A percentile compares a stretch with the other conserved stretches of the same genome.
Evolutionary conservation across 2,888 invertebrate genomes (phyloP).

Genomic region (Silvanus unidentatus): DNA sequence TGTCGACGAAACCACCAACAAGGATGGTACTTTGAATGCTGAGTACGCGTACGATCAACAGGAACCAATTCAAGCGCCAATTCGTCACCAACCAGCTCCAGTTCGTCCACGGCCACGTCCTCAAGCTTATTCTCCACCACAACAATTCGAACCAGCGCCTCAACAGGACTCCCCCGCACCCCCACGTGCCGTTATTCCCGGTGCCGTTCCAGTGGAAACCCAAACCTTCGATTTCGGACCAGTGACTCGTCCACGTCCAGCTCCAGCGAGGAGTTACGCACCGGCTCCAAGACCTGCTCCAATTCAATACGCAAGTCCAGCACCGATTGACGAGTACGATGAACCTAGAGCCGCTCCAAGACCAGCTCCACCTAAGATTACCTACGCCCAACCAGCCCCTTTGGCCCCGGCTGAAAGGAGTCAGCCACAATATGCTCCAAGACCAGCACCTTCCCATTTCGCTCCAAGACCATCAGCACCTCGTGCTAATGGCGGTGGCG

Average conservation of each 20-base stretch:
- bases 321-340: constrained; percentile 33
- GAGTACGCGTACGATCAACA: constrained; percentile 41
- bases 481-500: constrained; percentile 41
- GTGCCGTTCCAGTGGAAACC: constrained; percentile 24
- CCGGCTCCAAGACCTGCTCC: constrained; percentile 34
- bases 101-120: constrained; percentile 36
- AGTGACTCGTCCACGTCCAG: constrained; percentile 31
- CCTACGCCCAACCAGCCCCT: constrained; percentile 33
- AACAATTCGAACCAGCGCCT: constrained; percentile 27
- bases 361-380: constrained; percentile 31
- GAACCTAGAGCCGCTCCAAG: constrained; percentile 26
- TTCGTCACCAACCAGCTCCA: constrained; percentile 23
- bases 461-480: constrained; percentile 30
- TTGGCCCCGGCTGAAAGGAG: constrained; percentile 29
- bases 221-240: constrained; percentile 35
- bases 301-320: constrained; percentile 36
- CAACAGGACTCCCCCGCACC: constrained; percentile 20
- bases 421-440: constrained; percentile 27
- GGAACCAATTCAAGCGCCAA: constrained; percentile 31
- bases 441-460: constrained; percentile 19
- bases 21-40: constrained; percentile 39
- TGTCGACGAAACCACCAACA: constrained; percentile 52
- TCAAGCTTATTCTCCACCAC: constrained; percentile 30
- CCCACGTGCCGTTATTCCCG: constrained; percentile 17
- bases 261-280: constrained; percentile 31